Base-by-base conservation (phyloP, 2,797 vertebrate species). In the Tragelaphus eurycerus region DNA sequence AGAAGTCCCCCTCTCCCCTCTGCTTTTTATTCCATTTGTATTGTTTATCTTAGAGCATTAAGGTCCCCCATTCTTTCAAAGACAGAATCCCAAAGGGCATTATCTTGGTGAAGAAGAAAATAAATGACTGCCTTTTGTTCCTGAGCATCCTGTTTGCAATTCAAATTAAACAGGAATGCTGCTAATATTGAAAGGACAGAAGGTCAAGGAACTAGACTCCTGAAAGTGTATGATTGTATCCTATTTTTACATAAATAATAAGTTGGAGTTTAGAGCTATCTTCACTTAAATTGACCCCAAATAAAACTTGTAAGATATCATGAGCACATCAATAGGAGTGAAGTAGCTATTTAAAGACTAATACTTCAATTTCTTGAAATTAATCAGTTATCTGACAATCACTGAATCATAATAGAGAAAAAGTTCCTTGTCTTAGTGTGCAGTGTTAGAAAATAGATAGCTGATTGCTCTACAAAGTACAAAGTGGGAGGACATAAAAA, bases 381-480 rank as follows among this genome's bases (percentile, higher is more conserved):
- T 55, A 85, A 78, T 82, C 62, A 93, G 67, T 25, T 95, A 92
- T n/a, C 46, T 96, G 94, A 93, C 78, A 96, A 94, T 93, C 87
- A 94, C 6, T 89, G 64, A 96, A 82, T 95, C 86, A 94, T 59
- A 96, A 89, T 93, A 96, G 31, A 89, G n/a, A 34, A 94, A 79
- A 97, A 92, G 38, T 90, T 78, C 48, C 29, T 52, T 67, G 71
- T 90, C 89, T 88, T 89, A 71, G 48, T 92, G 81, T 93, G 48
- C 81, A 95, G 34, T 86, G 43, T 89, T 96, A 93, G 88, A 96
- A 97, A 95, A 95, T 84, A 97, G 94, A 93, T 50, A 83, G 52
- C 14, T 97, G 84, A 92, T 85, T 96, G 67, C 79, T 97, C 1
- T 1, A 93, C 87, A 90, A 86, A 95, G 57, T 95, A 93, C 71